These are phyloP conservation scores for Calidris pygmaea DNA, from an alignment of 2,113 vertebrate species.

Conservation along the genomic window DNA sequence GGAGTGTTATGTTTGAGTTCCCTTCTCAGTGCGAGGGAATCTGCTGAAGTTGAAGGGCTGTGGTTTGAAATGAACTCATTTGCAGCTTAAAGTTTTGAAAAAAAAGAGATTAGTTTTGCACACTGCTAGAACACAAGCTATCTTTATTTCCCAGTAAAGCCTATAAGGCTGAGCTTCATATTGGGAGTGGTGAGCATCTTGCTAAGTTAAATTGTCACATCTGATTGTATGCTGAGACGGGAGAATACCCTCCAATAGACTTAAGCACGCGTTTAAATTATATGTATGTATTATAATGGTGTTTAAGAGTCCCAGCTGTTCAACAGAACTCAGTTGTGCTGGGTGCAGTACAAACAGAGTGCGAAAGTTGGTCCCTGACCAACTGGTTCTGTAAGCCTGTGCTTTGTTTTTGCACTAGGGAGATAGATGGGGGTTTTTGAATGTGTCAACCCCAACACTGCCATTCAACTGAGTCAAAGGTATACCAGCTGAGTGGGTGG, in stretches of 20 bases:
- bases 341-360: not conserved
- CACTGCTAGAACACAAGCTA: not conserved
- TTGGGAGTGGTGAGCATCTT: not conserved
- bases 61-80: not conserved
- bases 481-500: slow-evolving; percentile 47
- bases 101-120: not conserved
- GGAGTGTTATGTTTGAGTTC: not conserved
- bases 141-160: not conserved
- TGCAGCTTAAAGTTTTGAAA: not conserved
- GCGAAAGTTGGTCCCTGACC: not conserved
- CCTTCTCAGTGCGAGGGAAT: not conserved
- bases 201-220: not conserved
- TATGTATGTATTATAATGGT: not conserved
- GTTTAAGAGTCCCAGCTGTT: not conserved
- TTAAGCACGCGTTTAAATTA: not conserved
- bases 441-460: slow-evolving; percentile 24
- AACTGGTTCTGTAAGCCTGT: not conserved
- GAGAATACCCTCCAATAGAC: not conserved
- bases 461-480: slow-evolving; percentile 54
- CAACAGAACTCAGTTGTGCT: not conserved
- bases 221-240: not conserved
- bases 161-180: not conserved
- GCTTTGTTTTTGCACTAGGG: not conserved
- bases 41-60: not conserved
- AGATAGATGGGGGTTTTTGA: not conserved